phyloP scores from a whole-genome alignment of 2,888 invertebrate genomes.

The Corbicula japonica region DNA sequence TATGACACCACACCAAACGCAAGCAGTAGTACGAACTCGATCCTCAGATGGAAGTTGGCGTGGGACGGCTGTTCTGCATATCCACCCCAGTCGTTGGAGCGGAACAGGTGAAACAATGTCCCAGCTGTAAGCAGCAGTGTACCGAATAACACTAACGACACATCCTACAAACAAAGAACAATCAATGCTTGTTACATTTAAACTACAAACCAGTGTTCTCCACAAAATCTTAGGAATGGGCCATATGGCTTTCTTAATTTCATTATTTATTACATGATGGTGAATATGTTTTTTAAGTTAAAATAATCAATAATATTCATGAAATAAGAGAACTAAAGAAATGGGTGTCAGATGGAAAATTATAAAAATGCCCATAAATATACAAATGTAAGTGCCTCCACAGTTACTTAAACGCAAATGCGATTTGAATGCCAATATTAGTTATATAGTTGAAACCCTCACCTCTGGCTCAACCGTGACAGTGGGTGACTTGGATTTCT shows the following conservation, averaged over 20 bases:
- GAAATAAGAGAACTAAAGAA: too few relatives aligned
- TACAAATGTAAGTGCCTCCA: too few relatives aligned
- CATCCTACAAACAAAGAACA: slow-evolving; percentile 32
- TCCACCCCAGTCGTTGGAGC: slow-evolving; percentile 59
- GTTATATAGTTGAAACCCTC: neutral
- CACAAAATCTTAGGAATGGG: too few relatives aligned
- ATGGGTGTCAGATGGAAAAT: too few relatives aligned
- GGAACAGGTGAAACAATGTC: slow-evolving; percentile 43
- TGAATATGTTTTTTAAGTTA: too few relatives aligned
- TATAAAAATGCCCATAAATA: too few relatives aligned
- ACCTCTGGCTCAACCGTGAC: slow-evolving; percentile 31
- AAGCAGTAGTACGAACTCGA: slow-evolving; percentile 53
- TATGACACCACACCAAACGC: slow-evolving; percentile 36
- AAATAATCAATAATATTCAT: too few relatives aligned
- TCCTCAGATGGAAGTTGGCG: slow-evolving; percentile 57
- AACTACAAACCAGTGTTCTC: too few relatives aligned
- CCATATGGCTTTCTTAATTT: too few relatives aligned
- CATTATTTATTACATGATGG: too few relatives aligned
- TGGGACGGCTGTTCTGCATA: slow-evolving; percentile 50
- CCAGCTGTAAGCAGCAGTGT: slow-evolving; percentile 33
- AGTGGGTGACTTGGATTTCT: slow-evolving; percentile 11
- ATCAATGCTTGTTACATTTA: too few relatives aligned
- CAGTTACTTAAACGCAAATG: neutral
- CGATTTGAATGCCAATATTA: neutral
- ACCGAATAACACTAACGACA: slow-evolving; percentile 30